Evolutionary conservation across 2,888 invertebrate genomes (phyloP), one percentile per base, ranked within the genome.

Genomic region (Eupithecia subumbrata): DNA sequence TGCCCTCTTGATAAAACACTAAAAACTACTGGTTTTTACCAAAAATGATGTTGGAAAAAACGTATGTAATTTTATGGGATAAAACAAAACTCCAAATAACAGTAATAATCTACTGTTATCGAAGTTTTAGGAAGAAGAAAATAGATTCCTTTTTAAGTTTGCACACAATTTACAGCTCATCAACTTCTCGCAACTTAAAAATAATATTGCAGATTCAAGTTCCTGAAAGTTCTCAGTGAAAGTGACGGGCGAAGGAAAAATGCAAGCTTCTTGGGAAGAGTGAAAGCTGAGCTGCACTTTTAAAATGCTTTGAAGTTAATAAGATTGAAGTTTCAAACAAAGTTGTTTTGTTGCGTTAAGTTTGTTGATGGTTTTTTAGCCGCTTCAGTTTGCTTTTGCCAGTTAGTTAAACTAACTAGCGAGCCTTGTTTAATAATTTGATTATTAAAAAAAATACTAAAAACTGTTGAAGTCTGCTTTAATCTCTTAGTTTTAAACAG

Each of bases 241-340:
- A 93, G 93, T 92, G 81, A 81, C 60, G n/a, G 82, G 83, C 84
- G 82, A 85, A 86, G 91, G 92, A 94, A 94, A 94, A 94, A 94
- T 94, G 91, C 91, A 90, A 90, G 91, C 87, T 92, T 89, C 81
- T 81, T 75, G 56, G 56, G 73, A 90, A 92, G 84, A 92, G 88
- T 75, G 90, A 93, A 86, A 94, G 94, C 68, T 8, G 16, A 68
- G 40, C 68, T 68, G 68, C 68, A 43, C 70, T 79, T 75, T 74
- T 74, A 69, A 69, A 68, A 69, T 22, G 40, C 43, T 68, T 45
- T 16, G 43, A 68, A 67, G 40, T 67, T 67, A 67, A 67, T 67
- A 40, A 43, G 40, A n/a, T 67, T 67, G 37, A 67, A 68, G 43
- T 68, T 68, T 67, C 2, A 63, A 64, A 67, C 37, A 34, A 40